Conservation (phyloP, 2,797 vertebrate genomes). For the Dendrocincla fuliginosa region DNA sequence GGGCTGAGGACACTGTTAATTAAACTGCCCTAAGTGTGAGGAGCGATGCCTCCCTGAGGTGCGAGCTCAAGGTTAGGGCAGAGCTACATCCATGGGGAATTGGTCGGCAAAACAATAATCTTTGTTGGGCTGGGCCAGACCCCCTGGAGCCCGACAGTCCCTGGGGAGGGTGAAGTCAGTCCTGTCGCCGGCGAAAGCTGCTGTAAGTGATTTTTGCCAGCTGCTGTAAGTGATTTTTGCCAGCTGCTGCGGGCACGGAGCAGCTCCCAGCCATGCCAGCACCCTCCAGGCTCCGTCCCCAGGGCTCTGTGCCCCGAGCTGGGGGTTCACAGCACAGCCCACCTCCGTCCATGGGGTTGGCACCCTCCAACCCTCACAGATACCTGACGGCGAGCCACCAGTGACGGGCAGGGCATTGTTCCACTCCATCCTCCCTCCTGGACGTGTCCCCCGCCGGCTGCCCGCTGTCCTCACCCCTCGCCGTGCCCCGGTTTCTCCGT, state of each 20-base stretch:
- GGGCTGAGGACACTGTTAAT: not conserved
- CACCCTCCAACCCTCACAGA: not conserved
- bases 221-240: not conserved
- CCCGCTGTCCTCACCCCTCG: not conserved
- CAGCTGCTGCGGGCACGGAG: not conserved
- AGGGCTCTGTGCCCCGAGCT: not conserved
- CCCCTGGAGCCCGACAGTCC: not conserved
- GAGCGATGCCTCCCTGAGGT: not conserved
- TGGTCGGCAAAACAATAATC: not conserved
- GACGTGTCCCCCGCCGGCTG: not conserved
- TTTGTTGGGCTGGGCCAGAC: not conserved
- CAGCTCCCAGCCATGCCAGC: not conserved
- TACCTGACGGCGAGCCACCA: not conserved
- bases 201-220: not conserved
- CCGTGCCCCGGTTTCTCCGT: not conserved
- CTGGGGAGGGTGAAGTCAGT: not conserved
- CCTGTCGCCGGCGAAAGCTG: not conserved
- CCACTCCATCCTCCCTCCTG: not conserved
- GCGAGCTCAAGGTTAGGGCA: not conserved
- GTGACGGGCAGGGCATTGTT: not conserved
- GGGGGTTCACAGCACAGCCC: not conserved
- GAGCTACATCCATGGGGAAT: not conserved
- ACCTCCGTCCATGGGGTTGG: rapidly evolving
- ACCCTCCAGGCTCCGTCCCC: not conserved
- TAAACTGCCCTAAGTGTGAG: not conserved